Percentiles rank a stretch among this genome's conserved stretches.
phyloP scores from a whole-genome alignment of 2,888 invertebrate species.

The Drosophila limbata region DNA sequence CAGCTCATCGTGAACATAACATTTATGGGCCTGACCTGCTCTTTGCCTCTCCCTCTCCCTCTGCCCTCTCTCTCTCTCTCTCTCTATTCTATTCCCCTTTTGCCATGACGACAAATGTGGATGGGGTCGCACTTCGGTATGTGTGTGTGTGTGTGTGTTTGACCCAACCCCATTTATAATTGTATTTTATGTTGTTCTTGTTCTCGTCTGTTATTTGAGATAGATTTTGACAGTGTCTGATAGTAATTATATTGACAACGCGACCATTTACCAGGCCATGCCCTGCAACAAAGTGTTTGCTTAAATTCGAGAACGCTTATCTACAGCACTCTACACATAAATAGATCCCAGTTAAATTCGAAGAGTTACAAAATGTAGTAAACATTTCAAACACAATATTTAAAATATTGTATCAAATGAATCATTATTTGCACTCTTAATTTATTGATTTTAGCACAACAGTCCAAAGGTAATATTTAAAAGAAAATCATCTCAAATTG shows the following conservation, averaged over 20 bases:
- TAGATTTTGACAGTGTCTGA: conserved; percentile 57
- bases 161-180: conserved; percentile 69
- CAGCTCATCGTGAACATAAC: conserved; percentile 60
- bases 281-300: conserved; percentile 31
- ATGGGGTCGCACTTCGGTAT: conserved; percentile 22
- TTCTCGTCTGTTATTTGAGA: conserved; percentile 18
- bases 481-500: too few relatives aligned
- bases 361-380: background rate
- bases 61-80: conserved; percentile 1
- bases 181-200: conserved; percentile 53
- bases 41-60: conserved; percentile 43
- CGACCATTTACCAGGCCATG: conserved; percentile 63
- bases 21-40: conserved; percentile 79
- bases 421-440: too few relatives aligned
- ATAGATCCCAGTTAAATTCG: background rate
- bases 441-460: too few relatives aligned
- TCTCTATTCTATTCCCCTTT: conserved; percentile 21
- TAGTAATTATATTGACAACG: conserved; percentile 73
- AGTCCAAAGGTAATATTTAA: too few relatives aligned
- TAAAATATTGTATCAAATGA: background rate
- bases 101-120: conserved; percentile 44
- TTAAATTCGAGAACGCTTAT: background rate
- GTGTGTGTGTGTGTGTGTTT: conserved; percentile 24
- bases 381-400: background rate
- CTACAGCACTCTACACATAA: conserved; percentile 29